Evolutionary conservation across 2,888 invertebrate genomes (phyloP), one percentile per base, ranked within the genome.

Genomic region (Lithosia quadra): DNA sequence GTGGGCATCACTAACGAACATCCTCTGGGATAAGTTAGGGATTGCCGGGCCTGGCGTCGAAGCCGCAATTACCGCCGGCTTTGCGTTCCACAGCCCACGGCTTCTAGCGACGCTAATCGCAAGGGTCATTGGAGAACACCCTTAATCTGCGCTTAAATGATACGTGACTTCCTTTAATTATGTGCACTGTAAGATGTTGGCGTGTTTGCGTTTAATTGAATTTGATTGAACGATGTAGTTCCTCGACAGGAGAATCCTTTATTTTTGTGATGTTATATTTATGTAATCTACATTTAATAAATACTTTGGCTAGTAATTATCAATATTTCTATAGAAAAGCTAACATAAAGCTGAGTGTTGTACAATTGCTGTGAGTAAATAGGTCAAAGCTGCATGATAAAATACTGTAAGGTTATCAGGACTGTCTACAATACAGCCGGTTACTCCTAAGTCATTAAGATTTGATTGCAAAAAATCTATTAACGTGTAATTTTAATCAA

Each of bases 51-150:
- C 84, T 86, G 86, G 87, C 88, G 88, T 79, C 85, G 90, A 90
- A 91, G 91, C 92, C 92, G 91, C 92, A 92, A 92, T 92, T 92
- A 92, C 92, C 80, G 90, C 80, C 89, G 90, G 92, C 87, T 92
- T 91, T 90, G 84, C 90, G 90, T 90, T 86, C 86, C 86, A 80
- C 76, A 86, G 83, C 84, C 85, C 82, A 83, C 84, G 81, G 82
- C 82, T 81, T 82, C 83, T 82, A 82, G 85, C 82, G 83, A 78
- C 81, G 82, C 86, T 90, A 91, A 91, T 90, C 90, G 89, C 88
- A 84, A 86, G 87, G 88, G 89, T 86, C 88, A 89, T 88, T 86
- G 84, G 83, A 86, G 83, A 84, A 88, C 83, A 82, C 83, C 84
- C 85, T 84, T 90, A 91, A 91, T 89, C 91, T 89, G 81, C 75